Evolutionary conservation across 2,888 invertebrate species (phyloP), one percentile per base, ranked within the genome.

Genomic region (Leuctra nigra): DNA sequence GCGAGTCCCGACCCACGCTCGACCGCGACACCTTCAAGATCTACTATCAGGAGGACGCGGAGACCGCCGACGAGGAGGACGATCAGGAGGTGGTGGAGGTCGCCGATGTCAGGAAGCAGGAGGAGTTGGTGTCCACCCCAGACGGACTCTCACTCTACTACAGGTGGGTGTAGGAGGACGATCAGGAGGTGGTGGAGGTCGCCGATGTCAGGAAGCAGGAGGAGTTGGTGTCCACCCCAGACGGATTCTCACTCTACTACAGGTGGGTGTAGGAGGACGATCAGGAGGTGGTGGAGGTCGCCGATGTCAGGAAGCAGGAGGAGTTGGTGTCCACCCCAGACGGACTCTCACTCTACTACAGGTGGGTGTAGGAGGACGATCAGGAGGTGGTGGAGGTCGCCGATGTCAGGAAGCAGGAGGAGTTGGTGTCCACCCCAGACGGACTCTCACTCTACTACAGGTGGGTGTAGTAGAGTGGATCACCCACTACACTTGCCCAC

Each of bases 11-110:
- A 22, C 74, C 78, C 20, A 70, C 76, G 3, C 81, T 81, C 64
- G 79, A 82, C 66, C 73, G 76, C 54, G 77, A 79, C 54, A 73
- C 74, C 55, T 80, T 80, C 64, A 69, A 73, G 35, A 70, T 81
- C 25, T 79, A 80, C 54, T 69, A 73, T 54, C 76, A 76, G 54
- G 69, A 70, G 0, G 66, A 70, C 0, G 70, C 16, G 6, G 77
- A 78, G 59, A 76, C 77, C 0, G 79, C 79, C 60, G 75, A 75
- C 0, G 77, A 77, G 57, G 79, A 79, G 1, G 76, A 75, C 0
- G 65, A 75, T 6, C 70, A 71, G n/a, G 77, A 69, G 59, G 72
- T 74, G 41, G 75, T 75, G 1, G 73, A 68, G 23, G 20, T 16
- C n/a, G 13, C 52, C 16, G 52, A 52, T 23, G 35, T 23, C 13